Base-by-base conservation (phyloP, 2,797 vertebrate species). In the Spinus olivaceus region DNA sequence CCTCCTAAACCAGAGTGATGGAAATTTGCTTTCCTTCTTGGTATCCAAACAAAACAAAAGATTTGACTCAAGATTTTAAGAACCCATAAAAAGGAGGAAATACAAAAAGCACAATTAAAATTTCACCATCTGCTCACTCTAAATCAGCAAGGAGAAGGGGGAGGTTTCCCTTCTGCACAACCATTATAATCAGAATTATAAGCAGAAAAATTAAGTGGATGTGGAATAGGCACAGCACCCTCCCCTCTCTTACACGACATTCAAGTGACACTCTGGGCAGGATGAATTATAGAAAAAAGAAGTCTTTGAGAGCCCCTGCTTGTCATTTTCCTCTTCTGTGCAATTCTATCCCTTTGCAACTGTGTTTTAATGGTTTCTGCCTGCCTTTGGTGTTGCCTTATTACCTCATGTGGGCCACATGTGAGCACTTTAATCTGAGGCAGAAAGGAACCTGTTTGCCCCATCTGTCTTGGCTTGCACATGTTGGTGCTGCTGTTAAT, bases 41-140 rank as follows among this genome's bases (percentile, higher is more conserved):
- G 49, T 77, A 93, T 65, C 56, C 93, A 93, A 95, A 93, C 25
- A 80, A 95, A 86, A 69, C 41, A 93, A 90, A 96, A 91, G 57
- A 94, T 81, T 82, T 77, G 41, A 96, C 65, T 91, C 86, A 88
- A 95, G 74, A 79, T 89, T 94, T 69, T 69, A 85, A 88, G 72
- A 72, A 82, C 80, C 77, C 66, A 51, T 78, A 85, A 94, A 96
- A 93, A 69, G 46, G 59, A 84, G 83, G 56, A 82, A 92, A 76
- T 84, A 81, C 81, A 86, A 88, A 96, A 94, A 97, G 91, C 90
- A 90, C 79, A 93, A 88, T 96, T 95, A 92, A 96, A 96, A 90
- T 96, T 90, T 96, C 78, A 92, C 97, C 97, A 97, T 97, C 97
- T 98, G 97, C 79, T 97, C 88, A 54, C 83, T 91, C 22, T 72